phyloP scores from a whole-genome alignment of 1,140 invertebrate genomes.

The Leptopilina boulardi region DNA sequence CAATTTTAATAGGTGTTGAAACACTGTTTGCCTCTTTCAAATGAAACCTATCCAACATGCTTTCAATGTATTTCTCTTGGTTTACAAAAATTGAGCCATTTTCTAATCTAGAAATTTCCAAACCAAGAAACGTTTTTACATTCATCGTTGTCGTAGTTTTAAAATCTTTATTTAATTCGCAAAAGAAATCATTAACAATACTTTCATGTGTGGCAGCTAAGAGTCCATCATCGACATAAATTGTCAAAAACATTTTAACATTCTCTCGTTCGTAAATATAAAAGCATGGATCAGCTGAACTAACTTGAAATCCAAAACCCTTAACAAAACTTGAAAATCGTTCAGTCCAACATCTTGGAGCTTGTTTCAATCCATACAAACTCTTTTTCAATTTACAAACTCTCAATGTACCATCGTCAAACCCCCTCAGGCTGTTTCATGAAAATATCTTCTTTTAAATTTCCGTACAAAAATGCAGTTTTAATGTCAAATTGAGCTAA shows the following conservation, averaged over 20 bases:
- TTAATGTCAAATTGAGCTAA: neutral
- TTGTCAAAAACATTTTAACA: slow-evolving; percentile 14
- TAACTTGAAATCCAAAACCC: too few species aligned
- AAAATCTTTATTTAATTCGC: neutral
- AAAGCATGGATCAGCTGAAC: too few species aligned
- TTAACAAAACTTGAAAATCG: too few species aligned
- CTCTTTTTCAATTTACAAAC: slow-evolving; percentile 62
- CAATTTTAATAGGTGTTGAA: too few species aligned
- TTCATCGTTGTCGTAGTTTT: neutral
- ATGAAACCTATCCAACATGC: too few species aligned
- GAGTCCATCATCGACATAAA: slow-evolving; percentile 53
- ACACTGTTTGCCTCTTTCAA: too few species aligned
- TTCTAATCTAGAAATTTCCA: too few species aligned
- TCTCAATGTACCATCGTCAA: neutral
- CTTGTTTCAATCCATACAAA: slow-evolving; percentile 71
- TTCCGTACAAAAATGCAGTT: too few species aligned
- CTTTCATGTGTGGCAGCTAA: slow-evolving; percentile 35
- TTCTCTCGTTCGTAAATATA: too few species aligned
- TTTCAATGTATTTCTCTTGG: slow-evolving; percentile 39
- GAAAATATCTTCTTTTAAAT: neutral
- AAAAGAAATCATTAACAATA: slow-evolving; percentile 37
- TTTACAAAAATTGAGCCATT: slow-evolving; percentile 45
- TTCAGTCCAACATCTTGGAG: slow-evolving; percentile 51
- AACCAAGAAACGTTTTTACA: too few species aligned
- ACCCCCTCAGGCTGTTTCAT: slow-evolving; percentile 27